These are phyloP conservation scores for Ammodytes dubius DNA, from an alignment of 2,113 vertebrate species.

Conservation along the genomic window DNA sequence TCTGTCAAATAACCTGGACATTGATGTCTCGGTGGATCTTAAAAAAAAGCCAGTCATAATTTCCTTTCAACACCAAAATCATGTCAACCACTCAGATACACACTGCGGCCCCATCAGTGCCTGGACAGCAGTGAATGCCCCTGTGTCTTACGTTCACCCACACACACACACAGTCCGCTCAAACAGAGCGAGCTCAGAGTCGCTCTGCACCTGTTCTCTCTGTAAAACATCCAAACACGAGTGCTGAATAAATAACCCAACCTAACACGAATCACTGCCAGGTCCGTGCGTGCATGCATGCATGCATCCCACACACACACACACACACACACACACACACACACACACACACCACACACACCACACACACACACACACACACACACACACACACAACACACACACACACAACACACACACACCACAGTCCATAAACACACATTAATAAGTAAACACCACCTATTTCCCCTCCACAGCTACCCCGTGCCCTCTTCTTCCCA, in stretches of 20 bases:
- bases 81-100: slow-evolving; percentile 57
- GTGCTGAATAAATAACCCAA: slow-evolving; percentile 85
- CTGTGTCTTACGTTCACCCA: slow-evolving; percentile 62
- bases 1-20: not conserved
- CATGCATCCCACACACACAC: slow-evolving; percentile 47
- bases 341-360: slow-evolving; percentile 52
- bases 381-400: slow-evolving; percentile 47
- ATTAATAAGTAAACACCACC: slow-evolving; percentile 84
- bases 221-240: slow-evolving; percentile 87
- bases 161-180: slow-evolving; percentile 55
- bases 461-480: slow-evolving; percentile 69
- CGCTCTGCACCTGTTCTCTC: slow-evolving; percentile 85
- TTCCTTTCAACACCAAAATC: slow-evolving; percentile 53
- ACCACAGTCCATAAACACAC: slow-evolving; percentile 77
- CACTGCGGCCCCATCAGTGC: slow-evolving; percentile 66
- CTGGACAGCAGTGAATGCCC: slow-evolving; percentile 76
- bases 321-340: slow-evolving; percentile 53
- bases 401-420: slow-evolving; percentile 55
- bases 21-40: slow-evolving; percentile 31
- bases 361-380: slow-evolving; percentile 46
- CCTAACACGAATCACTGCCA: slow-evolving; percentile 79
- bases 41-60: slow-evolving; percentile 42
- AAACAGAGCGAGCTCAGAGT: slow-evolving; percentile 80
- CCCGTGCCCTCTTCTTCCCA: slow-evolving; percentile 21
- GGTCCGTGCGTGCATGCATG: slow-evolving; percentile 33